Conservation (phyloP, 1,140 invertebrate species). For the Procambarus clarkii region DNA sequence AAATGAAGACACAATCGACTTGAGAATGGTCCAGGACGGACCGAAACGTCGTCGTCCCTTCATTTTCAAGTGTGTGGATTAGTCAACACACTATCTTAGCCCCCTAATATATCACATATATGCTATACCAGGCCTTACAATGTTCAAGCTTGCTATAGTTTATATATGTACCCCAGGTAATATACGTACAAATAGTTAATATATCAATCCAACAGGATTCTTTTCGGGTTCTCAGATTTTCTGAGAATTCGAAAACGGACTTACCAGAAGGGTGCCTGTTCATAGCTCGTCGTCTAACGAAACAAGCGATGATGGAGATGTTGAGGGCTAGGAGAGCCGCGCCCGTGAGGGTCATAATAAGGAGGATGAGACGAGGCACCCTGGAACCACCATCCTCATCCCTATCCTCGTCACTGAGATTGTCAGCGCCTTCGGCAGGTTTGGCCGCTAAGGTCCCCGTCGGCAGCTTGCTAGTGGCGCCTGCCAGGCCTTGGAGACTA, state of each 20-base stretch:
- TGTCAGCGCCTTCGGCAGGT: neutral
- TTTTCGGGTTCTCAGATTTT: too few species aligned
- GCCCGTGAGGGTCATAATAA: constrained; percentile 45
- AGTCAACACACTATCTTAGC: too few species aligned
- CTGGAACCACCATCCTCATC: constrained; percentile 7
- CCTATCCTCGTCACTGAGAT: neutral
- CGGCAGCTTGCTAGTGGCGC: neutral
- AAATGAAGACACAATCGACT: too few species aligned
- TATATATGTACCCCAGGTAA: too few species aligned
- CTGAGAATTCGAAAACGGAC: too few species aligned
- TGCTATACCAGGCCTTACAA: too few species aligned
- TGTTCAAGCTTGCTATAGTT: neutral
- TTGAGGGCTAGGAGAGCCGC: constrained; percentile 55
- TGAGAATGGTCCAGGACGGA: too few species aligned
- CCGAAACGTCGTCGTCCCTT: too few species aligned
- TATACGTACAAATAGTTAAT: too few species aligned
- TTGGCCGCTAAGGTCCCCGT: neutral
- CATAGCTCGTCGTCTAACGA: constrained; percentile 26
- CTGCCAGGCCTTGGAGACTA: neutral
- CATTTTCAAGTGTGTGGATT: too few species aligned
- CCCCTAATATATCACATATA: too few species aligned
- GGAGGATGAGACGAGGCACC: constrained; percentile 42
- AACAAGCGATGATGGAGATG: constrained; percentile 61
- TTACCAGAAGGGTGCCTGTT: constrained; percentile 39
- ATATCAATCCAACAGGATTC: too few species aligned